These are phyloP conservation scores for Hipposideros armiger DNA, from an alignment of 2,113 vertebrate genomes.

Conservation along the genomic window DNA sequence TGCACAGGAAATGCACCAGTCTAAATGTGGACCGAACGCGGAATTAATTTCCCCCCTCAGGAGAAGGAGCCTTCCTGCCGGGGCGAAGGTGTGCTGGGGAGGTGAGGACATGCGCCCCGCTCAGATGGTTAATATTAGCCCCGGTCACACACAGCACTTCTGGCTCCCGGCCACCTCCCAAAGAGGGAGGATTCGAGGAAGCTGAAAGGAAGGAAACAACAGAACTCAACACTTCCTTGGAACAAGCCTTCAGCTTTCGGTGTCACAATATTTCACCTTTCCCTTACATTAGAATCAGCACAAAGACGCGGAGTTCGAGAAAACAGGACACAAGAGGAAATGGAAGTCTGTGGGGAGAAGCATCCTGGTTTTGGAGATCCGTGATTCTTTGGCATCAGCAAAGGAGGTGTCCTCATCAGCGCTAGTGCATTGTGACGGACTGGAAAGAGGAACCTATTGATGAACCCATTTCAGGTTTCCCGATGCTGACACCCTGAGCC, in stretches of 20 bases:
- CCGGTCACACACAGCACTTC: background rate
- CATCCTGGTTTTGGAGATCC: background rate
- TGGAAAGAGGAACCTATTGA: background rate
- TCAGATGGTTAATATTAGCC: background rate
- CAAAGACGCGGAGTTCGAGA: slow-evolving; percentile 1
- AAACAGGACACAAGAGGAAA: slow-evolving; percentile 80
- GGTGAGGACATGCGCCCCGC: background rate
- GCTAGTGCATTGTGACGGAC: fast-evolving
- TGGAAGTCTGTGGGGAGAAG: background rate
- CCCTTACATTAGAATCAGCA: slow-evolving; percentile 71
- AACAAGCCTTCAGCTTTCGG: background rate
- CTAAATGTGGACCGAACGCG: background rate
- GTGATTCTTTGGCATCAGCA: background rate
- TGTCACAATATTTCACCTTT: slow-evolving; percentile 84
- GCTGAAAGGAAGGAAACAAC: slow-evolving; percentile 82
- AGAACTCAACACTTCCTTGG: slow-evolving; percentile 70
- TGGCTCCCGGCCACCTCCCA: background rate
- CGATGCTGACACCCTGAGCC: background rate
- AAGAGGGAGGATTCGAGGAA: background rate
- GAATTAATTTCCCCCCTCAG: slow-evolving; percentile 38
- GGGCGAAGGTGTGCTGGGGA: background rate
- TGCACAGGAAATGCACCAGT: slow-evolving; percentile 75
- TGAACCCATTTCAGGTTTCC: background rate
- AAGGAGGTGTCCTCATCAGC: background rate
- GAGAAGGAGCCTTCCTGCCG: background rate